Evolutionary conservation across 2,797 vertebrate genomes (phyloP).

Genomic region (Iguana delicatissima): DNA sequence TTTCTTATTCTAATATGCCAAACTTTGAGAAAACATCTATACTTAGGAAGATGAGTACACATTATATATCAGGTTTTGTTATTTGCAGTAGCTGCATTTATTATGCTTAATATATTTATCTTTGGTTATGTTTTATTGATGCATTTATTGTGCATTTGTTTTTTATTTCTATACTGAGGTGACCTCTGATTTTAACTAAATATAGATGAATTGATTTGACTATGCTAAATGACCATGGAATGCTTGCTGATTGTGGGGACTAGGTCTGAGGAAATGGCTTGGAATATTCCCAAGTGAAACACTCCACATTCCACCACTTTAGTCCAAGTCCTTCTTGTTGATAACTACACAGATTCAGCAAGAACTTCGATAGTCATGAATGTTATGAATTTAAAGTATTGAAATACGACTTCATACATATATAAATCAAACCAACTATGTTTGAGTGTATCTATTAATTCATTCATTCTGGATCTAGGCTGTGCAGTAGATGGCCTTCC

Average conservation of each 20-base stretch:
- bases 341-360: not conserved
- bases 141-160: not conserved
- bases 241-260: not conserved
- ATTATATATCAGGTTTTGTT: not conserved
- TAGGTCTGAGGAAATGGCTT: not conserved
- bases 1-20: not conserved
- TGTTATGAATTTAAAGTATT: slow-evolving; percentile 17
- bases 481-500: not conserved
- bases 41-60: not conserved
- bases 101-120: not conserved
- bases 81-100: not conserved
- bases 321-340: not conserved
- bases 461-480: slow-evolving; percentile 24
- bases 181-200: not conserved
- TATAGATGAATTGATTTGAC: not conserved
- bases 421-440: slow-evolving; percentile 18
- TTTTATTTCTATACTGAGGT: not conserved
- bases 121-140: not conserved
- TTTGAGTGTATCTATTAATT: slow-evolving; percentile 20
- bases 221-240: not conserved
- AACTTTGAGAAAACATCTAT: not conserved
- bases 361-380: not conserved
- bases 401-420: not conserved
- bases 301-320: not conserved
- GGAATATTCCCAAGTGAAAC: not conserved